Evolutionary conservation across 2,888 invertebrate genomes (phyloP).

Genomic region (Acanthosepion lycidas): DNA sequence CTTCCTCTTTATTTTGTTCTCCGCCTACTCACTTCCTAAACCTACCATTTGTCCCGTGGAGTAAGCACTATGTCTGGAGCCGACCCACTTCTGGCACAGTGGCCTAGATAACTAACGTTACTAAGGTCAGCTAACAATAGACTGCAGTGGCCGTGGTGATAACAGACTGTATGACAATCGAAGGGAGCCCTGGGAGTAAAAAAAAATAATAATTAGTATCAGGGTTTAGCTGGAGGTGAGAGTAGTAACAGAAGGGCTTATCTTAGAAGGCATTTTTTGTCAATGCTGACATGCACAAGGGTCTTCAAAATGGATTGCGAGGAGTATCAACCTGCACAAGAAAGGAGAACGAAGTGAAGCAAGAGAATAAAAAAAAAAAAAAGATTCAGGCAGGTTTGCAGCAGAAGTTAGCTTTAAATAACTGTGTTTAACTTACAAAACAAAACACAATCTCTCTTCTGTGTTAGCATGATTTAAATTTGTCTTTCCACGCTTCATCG

Average conservation of each 20-base stretch:
- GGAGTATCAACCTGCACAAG: no score
- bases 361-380: no score
- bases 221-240: neutral
- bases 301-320: no score
- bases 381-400: no score
- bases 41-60: neutral
- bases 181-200: neutral
- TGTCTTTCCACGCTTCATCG: no score
- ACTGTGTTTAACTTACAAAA: no score
- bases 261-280: neutral
- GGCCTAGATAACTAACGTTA: neutral
- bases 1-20: neutral
- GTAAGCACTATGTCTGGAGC: neutral
- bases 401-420: no score
- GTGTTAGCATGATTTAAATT: no score
- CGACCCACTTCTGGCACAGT: neutral
- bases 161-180: conserved; percentile 17
- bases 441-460: no score
- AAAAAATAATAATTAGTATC: neutral
- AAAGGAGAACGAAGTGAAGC: no score
- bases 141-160: neutral
- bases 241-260: neutral
- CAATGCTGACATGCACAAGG: no score
- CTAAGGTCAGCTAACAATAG: neutral
- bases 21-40: neutral